Base-by-base conservation (phyloP, 92 coral and sea anemone species). In the Hydrozoanthus gracilis region DNA sequence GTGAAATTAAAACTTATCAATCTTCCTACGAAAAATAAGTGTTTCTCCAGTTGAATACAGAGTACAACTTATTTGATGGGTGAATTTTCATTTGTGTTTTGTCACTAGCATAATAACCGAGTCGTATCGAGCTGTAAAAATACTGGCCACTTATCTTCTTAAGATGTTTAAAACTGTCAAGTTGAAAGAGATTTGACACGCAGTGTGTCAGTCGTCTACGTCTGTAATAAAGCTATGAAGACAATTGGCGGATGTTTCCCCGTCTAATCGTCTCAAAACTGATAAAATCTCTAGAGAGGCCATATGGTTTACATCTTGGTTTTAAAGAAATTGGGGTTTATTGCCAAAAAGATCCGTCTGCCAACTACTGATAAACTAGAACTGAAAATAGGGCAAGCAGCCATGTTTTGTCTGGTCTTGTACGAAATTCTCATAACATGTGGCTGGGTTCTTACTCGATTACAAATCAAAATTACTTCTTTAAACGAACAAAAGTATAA, bases 241-340 rank as follows among this genome's bases (percentile, higher is more conserved):
- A 48, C 48, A 49, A 46, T 16, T 18, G 73, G 55, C 74, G 73
- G 74, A 17, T 80, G 84, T 44, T 47, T 61, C 48, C n/a, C 46
- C 16, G 74, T 80, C 85, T 80, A 51, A 45, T 71, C 18, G 8
- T 45, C 45, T 14, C 18, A 39, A 11, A 47, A 18, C 9, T 49
- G 85, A 80, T 65, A 80, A 80, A 80, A 65, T 80, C 74, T 80
- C 46, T 18, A 49, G 44, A n/a, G 73, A 80, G 18, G 73, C 69
- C 85, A 64, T 64, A 80, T 80, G 85, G 69, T 50, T 80, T 80
- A 46, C 48, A 64, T 80, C 73, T 64, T 45, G 73, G 44, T 61
- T 79, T 64, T 54, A 49, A 27, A 27, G 39, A 80, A 67, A 80
- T 80, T 44, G 16, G 74, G 47, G 66, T 80, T 80, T 80, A 80